phyloP scores from a whole-genome alignment of 1,140 invertebrate species.

The Andrena cerasifolii region DNA sequence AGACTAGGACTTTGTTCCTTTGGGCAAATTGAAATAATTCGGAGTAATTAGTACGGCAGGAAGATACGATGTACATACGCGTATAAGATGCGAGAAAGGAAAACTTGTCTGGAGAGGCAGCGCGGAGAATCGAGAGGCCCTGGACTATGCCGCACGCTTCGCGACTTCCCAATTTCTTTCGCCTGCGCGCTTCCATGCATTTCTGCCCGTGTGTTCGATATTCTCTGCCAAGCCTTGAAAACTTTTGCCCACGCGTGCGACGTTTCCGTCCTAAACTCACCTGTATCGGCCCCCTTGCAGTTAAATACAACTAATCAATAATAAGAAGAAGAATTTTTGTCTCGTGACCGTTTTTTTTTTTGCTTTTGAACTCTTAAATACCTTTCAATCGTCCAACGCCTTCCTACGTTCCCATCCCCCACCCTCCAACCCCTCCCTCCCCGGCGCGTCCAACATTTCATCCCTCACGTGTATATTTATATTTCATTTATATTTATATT shows the following conservation, averaged over 20 bases:
- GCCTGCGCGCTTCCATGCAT: neutral
- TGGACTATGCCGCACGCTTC: neutral
- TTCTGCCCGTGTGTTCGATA: neutral
- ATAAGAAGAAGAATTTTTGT: conserved; percentile 57
- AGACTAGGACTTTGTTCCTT: conserved; percentile 54
- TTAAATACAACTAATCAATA: conserved; percentile 24
- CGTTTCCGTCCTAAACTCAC: neutral
- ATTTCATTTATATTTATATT: conserved; percentile 41
- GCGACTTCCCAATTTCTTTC: too few species aligned
- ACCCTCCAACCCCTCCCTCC: too few species aligned
- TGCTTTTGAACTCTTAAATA: conserved; percentile 74
- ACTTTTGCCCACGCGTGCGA: conserved; percentile 54
- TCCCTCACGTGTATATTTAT: conserved; percentile 64
- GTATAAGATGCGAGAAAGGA: conserved; percentile 13
- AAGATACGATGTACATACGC: conserved; percentile 13
- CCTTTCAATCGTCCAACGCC: conserved; percentile 47
- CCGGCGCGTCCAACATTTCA: conserved; percentile 58
- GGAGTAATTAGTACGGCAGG: neutral
- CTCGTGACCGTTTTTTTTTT: conserved; percentile 53
- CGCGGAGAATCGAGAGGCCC: neutral
- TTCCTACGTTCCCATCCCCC: conserved; percentile 11
- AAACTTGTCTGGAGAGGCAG: neutral
- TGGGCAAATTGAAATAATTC: neutral
- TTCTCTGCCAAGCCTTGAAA: conserved; percentile 38
- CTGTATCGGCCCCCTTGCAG: neutral